These are phyloP conservation scores for Serinus canaria DNA, from an alignment of 2,113 vertebrate genomes.

Conservation along the genomic window DNA sequence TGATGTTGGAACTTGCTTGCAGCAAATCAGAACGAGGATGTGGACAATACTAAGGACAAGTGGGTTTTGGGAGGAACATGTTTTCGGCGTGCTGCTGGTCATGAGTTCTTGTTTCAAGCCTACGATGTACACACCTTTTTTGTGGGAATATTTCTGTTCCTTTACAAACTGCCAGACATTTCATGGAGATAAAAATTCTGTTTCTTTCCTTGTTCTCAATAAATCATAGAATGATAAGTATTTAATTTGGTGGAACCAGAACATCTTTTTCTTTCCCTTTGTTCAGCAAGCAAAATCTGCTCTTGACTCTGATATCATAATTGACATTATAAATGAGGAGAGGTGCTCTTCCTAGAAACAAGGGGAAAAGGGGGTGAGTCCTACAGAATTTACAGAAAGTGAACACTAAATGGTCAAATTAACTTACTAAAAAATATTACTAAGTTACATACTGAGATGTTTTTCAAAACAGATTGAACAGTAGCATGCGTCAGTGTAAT, in stretches of 20 bases:
- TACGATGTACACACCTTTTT: neutral
- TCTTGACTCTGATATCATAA: neutral
- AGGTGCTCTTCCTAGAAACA: neutral
- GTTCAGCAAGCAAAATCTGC: neutral
- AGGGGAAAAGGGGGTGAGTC: neutral
- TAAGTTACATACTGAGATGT: neutral
- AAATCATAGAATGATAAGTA: neutral
- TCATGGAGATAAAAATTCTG: neutral
- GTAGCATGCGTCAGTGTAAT: neutral
- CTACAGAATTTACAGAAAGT: neutral
- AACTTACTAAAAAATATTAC: neutral
- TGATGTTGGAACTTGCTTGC: neutral
- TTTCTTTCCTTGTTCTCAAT: neutral
- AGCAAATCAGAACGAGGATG: neutral
- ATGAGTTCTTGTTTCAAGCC: neutral
- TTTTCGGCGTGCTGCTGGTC: neutral
- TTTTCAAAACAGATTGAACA: neutral
- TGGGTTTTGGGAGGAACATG: neutral
- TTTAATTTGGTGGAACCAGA: neutral
- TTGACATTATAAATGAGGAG: neutral
- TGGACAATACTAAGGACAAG: neutral
- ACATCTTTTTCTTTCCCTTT: neutral
- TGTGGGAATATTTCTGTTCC: neutral
- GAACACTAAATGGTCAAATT: neutral
- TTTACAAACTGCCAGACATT: neutral